phyloP scores from a whole-genome alignment of 2,888 invertebrate genomes.

The Agonopterix heracliana region DNA sequence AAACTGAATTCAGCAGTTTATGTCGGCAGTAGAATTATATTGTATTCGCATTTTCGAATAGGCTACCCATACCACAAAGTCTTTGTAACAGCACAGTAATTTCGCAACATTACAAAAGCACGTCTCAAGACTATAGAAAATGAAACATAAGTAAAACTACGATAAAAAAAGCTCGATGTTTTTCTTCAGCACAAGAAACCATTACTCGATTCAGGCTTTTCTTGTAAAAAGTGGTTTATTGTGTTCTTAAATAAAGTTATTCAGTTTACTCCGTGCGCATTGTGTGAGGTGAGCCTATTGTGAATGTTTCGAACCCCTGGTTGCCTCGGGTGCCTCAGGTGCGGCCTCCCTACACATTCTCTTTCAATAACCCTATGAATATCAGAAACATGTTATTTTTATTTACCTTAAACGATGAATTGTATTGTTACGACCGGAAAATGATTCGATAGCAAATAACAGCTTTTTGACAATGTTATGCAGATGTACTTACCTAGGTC shows the following conservation, averaged over 20 bases:
- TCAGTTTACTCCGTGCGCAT: constrained; percentile 58
- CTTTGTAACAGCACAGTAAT: too few relatives aligned
- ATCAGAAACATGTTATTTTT: constrained; percentile 66
- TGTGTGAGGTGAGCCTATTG: constrained; percentile 58
- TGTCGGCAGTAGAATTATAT: too few relatives aligned
- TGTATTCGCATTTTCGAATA: too few relatives aligned
- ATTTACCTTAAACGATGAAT: constrained; percentile 48
- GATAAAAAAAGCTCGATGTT: constrained; percentile 24
- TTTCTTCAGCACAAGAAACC: constrained; percentile 40
- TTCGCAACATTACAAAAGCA: too few relatives aligned
- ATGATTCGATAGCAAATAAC: constrained; percentile 28
- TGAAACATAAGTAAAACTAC: constrained; percentile 2
- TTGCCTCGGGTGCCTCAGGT: constrained; percentile 49
- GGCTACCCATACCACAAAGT: too few relatives aligned
- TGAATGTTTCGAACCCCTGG: constrained; percentile 36
- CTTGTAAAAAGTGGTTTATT: constrained; percentile 71
- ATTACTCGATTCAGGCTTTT: constrained; percentile 55
- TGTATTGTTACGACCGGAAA: constrained; percentile 43
- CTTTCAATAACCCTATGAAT: constrained; percentile 64
- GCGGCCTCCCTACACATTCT: constrained; percentile 48
- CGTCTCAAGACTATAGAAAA: too few relatives aligned
- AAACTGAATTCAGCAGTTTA: too few relatives aligned
- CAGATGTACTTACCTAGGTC: too few relatives aligned
- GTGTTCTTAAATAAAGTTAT: constrained; percentile 74
- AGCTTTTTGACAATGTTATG: not conserved